These are phyloP conservation scores for Rousettus madagascariensis DNA, from an alignment of 2,797 vertebrate species.

Conservation along the genomic window DNA sequence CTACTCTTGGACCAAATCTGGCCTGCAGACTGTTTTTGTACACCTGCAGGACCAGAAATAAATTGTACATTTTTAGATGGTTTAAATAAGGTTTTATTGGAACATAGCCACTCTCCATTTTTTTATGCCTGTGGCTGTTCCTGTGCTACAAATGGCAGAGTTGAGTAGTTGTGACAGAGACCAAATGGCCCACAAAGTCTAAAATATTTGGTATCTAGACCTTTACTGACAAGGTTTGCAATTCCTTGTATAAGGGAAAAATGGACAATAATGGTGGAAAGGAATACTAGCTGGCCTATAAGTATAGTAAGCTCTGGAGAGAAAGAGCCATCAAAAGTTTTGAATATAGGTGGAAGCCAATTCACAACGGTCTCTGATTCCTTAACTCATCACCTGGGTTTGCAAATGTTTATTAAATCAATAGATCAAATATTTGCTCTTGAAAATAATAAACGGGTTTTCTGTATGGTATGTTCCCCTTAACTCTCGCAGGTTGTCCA, in stretches of 20 bases:
- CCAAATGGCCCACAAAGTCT: background rate
- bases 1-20: background rate
- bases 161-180: background rate
- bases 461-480: background rate
- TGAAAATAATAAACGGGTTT: background rate
- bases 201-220: background rate
- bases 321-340: background rate
- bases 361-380: background rate
- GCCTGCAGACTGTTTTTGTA: background rate
- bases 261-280: background rate
- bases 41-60: background rate
- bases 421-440: background rate
- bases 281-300: background rate
- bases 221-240: background rate
- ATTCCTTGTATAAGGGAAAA: background rate
- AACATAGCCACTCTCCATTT: background rate
- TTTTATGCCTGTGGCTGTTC: background rate
- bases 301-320: background rate
- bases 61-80: conserved; percentile 1
- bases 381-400: background rate
- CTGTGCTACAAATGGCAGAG: background rate
- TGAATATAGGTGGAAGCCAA: background rate
- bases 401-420: conserved; percentile 9
- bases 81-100: background rate
- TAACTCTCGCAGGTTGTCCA: background rate